phyloP scores from a whole-genome alignment of 2,113 vertebrate species.

The Haliaeetus leucogaster region DNA sequence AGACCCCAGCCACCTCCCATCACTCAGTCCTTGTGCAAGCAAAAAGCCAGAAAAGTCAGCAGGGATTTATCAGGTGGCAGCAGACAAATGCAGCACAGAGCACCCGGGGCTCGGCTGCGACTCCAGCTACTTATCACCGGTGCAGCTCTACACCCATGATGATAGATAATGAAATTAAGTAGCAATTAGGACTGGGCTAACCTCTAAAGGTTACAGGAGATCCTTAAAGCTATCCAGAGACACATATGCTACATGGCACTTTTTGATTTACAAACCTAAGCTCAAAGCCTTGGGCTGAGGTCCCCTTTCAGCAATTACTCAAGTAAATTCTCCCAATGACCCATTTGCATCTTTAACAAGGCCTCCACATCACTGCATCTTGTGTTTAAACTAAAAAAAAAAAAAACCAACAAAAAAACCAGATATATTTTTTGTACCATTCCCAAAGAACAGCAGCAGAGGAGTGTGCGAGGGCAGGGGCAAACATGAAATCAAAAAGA shows the following conservation, averaged over 20 bases:
- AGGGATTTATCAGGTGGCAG: not conserved
- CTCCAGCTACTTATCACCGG: not conserved
- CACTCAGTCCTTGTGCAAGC: not conserved
- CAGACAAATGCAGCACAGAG: not conserved
- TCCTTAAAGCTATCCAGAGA: not conserved
- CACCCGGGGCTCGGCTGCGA: not conserved
- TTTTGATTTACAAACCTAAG: not conserved
- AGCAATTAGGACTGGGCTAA: not conserved
- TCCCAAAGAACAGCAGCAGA: not conserved
- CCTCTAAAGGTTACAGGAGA: not conserved
- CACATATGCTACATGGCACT: not conserved
- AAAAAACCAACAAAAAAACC: not conserved
- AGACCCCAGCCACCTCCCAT: not conserved
- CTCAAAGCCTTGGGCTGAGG: not conserved
- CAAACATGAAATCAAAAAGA: not conserved
- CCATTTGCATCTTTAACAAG: not conserved
- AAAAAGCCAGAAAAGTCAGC: not conserved
- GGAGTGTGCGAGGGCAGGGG: rapidly evolving
- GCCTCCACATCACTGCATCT: not conserved
- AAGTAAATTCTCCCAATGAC: not conserved
- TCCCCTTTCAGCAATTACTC: not conserved
- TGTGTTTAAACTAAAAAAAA: not conserved
- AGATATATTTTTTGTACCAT: not conserved
- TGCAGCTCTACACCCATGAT: not conserved
- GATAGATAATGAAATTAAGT: not conserved